Evolutionary conservation across 2,888 invertebrate species (phyloP), one percentile per base, ranked within the genome.

Genomic region (Minunthozetes semirufus): DNA sequence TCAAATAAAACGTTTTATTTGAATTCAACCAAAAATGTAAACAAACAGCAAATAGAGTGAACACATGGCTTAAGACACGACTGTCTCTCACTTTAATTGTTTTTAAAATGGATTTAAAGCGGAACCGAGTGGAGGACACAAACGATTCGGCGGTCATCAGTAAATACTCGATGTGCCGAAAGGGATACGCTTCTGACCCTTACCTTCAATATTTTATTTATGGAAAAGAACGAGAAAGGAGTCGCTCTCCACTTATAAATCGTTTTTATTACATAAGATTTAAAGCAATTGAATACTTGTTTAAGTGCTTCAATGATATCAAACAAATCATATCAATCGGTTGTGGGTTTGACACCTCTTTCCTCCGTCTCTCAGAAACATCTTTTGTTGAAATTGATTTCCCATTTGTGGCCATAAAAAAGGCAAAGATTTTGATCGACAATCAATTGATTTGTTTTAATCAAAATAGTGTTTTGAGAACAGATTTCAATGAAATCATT

Each of bases 361-460:
- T 61, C 17, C 63, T 75, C 38, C 42, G 75, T 9, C 42, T 19
- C 8, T 19, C 25, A 22, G 27, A 73, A 19, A 61, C 8, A 0
- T n/a, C 25, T 29, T 75, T 75, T 19, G 72, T 75, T 63, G 75
- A 75, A 73, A 72, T 75, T 50, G 75, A 75, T 73, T 73, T 70
- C 15, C 75, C 75, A 0, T 33, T 33, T 33, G 75, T 75, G 42
- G 68, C 70, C 33, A 33, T 22, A n/a, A 72, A 61, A n/a, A 75
- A 75, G 33, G 72, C 72, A 2, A 29, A 72, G 11, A 38, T 63
- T 25, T 25, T 75, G 29, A 19, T 59, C n/a, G 75, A 72, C 17
- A 71, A 61, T 25, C 46, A 68, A 63, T 66, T 74, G 46, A 29
- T 74, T 38, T 27, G 19, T 29, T n/a, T 6, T 2, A 68, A 68